Conservation (phyloP, 2,113 vertebrate genomes). For the Leptodactylus fuscus region DNA sequence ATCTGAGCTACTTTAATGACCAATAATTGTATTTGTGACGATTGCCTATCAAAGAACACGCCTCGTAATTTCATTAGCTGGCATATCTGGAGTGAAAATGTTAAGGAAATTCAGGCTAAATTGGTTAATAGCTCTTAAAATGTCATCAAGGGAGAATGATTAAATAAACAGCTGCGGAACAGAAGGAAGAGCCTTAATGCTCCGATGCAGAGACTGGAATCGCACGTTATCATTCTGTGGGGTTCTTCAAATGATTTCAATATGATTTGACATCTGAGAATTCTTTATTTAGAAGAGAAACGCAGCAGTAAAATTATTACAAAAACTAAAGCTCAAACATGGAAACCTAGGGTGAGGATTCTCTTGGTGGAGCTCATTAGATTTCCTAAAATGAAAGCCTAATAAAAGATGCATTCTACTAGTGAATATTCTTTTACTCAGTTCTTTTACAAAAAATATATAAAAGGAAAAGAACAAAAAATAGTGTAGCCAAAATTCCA, state of each 20-base stretch:
- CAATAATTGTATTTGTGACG: slow-evolving; percentile 61
- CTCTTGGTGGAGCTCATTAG: too few relatives aligned
- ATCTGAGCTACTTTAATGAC: slow-evolving; percentile 58
- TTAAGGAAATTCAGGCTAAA: slow-evolving; percentile 60
- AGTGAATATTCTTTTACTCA: too few relatives aligned
- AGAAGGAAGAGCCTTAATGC: slow-evolving; percentile 36
- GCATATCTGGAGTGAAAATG: slow-evolving; percentile 59
- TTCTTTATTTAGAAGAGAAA: neutral
- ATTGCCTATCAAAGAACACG: slow-evolving; percentile 60
- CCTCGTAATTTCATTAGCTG: slow-evolving; percentile 60
- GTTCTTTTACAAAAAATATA: too few relatives aligned
- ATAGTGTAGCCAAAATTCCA: too few relatives aligned
- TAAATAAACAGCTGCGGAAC: slow-evolving; percentile 56
- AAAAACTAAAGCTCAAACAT: neutral
- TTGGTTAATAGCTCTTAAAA: slow-evolving; percentile 62
- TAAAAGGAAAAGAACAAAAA: too few relatives aligned
- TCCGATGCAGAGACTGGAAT: neutral
- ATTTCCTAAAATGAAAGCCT: too few relatives aligned
- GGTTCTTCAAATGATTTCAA: slow-evolving; percentile 2
- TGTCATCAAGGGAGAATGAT: slow-evolving; percentile 60
- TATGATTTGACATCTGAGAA: neutral
- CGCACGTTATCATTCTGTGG: neutral
- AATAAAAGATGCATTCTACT: too few relatives aligned
- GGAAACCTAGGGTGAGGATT: neutral
- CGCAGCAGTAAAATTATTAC: neutral